Conservation (phyloP, 2,888 invertebrate genomes). For the Melanargia galathea region DNA sequence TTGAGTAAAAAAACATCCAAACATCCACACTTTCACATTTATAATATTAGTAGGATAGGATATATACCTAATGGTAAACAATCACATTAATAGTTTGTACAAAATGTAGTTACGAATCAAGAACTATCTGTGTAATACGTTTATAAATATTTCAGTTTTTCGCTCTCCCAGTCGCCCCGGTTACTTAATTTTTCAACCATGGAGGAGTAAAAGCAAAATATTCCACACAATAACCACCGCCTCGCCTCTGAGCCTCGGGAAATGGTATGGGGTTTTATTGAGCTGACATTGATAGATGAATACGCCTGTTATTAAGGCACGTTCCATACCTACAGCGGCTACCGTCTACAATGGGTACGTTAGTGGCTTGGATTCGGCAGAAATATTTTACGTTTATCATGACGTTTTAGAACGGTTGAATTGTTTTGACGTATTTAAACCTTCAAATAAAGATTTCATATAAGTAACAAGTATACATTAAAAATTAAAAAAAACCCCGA, state of each 20-base stretch:
- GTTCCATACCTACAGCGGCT: slow-evolving; percentile 3
- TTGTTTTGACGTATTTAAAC: background rate
- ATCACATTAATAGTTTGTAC: too few species aligned
- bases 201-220: slow-evolving; percentile 6
- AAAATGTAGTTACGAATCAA: too few species aligned
- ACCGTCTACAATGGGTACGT: background rate
- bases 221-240: background rate
- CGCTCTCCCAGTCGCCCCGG: background rate
- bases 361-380: background rate
- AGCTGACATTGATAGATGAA: slow-evolving; percentile 17
- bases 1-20: too few species aligned
- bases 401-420: background rate
- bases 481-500: too few species aligned
- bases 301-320: slow-evolving; percentile 13
- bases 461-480: too few species aligned
- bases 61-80: too few species aligned
- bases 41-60: too few species aligned
- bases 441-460: too few species aligned
- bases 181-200: background rate
- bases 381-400: background rate
- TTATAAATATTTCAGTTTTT: background rate
- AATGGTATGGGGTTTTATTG: slow-evolving; percentile 15
- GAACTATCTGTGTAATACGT: too few species aligned
- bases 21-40: too few species aligned
- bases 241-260: background rate